Conservation (phyloP, 2,113 vertebrate species). For the Oostethus manadensis region DNA sequence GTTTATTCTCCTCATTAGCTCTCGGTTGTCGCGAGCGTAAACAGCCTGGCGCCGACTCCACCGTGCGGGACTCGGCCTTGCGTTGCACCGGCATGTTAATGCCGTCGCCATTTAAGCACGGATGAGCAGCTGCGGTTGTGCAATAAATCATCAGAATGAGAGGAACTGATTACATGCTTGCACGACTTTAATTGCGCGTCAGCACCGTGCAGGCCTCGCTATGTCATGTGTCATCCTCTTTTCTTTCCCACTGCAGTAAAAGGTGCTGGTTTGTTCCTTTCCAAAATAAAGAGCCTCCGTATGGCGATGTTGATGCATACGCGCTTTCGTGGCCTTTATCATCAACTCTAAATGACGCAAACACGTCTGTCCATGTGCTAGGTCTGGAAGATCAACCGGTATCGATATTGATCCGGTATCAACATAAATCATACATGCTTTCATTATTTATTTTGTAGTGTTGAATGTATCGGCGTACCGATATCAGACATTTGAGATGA, state of each 20-base stretch:
- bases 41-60: conserved; percentile 10
- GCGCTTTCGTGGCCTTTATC: too few species aligned
- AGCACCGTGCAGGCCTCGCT: neutral
- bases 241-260: neutral
- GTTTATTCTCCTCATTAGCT: conserved; percentile 38
- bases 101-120: conserved; percentile 45
- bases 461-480: too few species aligned
- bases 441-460: too few species aligned
- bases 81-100: conserved; percentile 43
- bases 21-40: conserved; percentile 13
- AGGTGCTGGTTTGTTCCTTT: neutral
- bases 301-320: neutral
- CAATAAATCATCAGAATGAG: conserved; percentile 54
- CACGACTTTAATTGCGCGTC: conserved; percentile 1
- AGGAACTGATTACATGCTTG: conserved; percentile 9
- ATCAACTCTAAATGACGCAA: neutral
- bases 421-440: too few species aligned
- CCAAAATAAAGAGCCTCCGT: neutral
- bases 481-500: too few species aligned
- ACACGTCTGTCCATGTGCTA: neutral
- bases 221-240: neutral
- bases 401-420: too few species aligned
- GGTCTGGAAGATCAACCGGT: too few species aligned
- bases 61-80: neutral
- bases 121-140: conserved; percentile 53